These are phyloP conservation scores for Melierax canorus DNA, from an alignment of 2,113 vertebrate genomes.

Conservation along the genomic window DNA sequence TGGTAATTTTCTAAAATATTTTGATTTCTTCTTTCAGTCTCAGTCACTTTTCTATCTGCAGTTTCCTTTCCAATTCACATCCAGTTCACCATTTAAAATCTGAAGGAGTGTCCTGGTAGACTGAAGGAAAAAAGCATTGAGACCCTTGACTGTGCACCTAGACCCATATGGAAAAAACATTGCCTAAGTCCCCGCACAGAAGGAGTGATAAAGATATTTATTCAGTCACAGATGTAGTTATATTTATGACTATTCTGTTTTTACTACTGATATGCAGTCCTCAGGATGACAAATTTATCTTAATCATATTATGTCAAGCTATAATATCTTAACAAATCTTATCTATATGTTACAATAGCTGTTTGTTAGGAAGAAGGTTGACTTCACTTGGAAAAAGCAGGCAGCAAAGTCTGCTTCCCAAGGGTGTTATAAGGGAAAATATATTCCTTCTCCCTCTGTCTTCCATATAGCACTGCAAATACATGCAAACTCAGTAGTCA, in stretches of 20 bases:
- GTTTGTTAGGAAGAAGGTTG: not conserved
- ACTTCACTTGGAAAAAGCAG: not conserved
- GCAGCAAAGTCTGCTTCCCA: not conserved
- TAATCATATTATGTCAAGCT: not conserved
- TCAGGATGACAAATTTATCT: not conserved
- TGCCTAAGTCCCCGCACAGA: not conserved
- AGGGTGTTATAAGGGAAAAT: not conserved
- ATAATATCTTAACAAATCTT: not conserved
- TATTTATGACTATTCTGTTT: not conserved
- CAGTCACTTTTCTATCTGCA: not conserved
- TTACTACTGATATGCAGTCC: not conserved
- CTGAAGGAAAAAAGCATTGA: not conserved
- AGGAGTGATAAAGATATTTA: not conserved
- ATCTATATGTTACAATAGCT: not conserved
- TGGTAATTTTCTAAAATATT: not conserved
- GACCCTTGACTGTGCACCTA: not conserved
- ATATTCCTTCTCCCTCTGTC: not conserved
- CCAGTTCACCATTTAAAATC: not conserved
- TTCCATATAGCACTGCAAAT: not conserved
- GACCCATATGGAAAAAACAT: not conserved
- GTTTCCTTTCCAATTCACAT: not conserved
- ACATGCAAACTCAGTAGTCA: not conserved
- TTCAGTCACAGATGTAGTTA: not conserved
- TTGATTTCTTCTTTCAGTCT: not conserved
- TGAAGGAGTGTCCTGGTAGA: not conserved